Conservation (phyloP, 2,113 vertebrate genomes). For the Takifugu bimaculatus region DNA sequence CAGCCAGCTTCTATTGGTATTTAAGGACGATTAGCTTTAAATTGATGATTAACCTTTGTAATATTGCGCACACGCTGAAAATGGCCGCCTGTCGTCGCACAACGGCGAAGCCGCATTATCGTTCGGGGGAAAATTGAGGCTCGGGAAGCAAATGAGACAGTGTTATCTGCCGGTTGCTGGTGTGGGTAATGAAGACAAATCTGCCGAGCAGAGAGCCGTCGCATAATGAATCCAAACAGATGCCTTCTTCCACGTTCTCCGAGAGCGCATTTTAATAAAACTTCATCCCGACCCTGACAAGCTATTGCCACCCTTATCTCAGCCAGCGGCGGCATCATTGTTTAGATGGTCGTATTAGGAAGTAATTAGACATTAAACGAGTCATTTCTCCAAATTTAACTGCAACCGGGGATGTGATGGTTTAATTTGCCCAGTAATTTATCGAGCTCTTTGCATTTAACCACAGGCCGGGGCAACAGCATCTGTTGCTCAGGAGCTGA, state of each 20-base stretch:
- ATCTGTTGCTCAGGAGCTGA: conserved; percentile 36
- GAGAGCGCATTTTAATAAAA: conserved; percentile 61
- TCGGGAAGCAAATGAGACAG: conserved; percentile 69
- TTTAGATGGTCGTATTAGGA: conserved; percentile 64
- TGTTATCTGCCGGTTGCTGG: conserved; percentile 62
- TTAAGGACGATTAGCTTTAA: conserved; percentile 77
- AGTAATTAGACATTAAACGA: conserved; percentile 73
- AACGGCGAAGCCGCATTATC: conserved; percentile 56
- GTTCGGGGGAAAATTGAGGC: conserved; percentile 50
- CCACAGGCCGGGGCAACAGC: conserved; percentile 23
- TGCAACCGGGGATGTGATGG: conserved; percentile 63
- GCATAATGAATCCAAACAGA: conserved; percentile 63
- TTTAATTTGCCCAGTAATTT: conserved; percentile 69
- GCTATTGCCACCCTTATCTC: conserved; percentile 52
- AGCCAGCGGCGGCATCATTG: conserved; percentile 41
- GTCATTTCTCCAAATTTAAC: conserved; percentile 71
- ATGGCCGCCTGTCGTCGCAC: conserved; percentile 57
- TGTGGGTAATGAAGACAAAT: conserved; percentile 71
- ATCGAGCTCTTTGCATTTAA: conserved; percentile 53
- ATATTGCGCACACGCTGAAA: conserved; percentile 63
- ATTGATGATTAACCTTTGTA: conserved; percentile 78
- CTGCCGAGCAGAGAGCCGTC: conserved; percentile 57
- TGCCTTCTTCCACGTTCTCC: conserved; percentile 40
- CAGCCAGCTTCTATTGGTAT: conserved; percentile 62
- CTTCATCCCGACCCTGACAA: conserved; percentile 35